Conservation (phyloP, 1,140 invertebrate species). For the Panagrolaimus sp. region DNA sequence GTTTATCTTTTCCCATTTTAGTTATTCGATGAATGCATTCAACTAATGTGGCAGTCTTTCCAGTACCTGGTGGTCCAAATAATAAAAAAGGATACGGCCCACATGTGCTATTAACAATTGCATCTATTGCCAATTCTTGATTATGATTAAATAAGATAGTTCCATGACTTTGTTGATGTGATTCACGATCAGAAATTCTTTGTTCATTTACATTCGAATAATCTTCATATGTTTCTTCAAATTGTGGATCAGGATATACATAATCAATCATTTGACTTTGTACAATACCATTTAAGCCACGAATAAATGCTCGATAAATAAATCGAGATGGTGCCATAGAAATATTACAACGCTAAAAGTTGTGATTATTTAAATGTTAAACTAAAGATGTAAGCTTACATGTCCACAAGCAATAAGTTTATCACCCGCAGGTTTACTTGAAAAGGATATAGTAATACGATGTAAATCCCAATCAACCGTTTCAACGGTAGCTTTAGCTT, state of each 20-base stretch:
- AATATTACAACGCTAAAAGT: not conserved
- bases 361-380: not conserved
- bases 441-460: not conserved
- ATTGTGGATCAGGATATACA: not conserved
- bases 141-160: not conserved
- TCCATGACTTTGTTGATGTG: not conserved
- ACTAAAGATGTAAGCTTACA: not conserved
- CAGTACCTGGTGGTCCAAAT: conserved; percentile 1
- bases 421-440: not conserved
- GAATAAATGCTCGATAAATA: conserved; percentile 1
- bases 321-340: not conserved
- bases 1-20: conserved; percentile 4
- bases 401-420: not conserved
- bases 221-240: not conserved
- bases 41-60: not conserved
- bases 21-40: conserved; percentile 1
- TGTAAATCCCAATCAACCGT: conserved; percentile 3
- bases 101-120: not conserved
- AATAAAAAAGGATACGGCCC: not conserved
- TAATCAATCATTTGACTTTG: not conserved
- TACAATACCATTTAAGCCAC: not conserved
- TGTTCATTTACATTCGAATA: not conserved
- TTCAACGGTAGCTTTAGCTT: conserved; percentile 4
- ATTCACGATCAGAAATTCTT: not conserved
- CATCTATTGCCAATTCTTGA: not conserved